These are phyloP conservation scores for Paratrypauchen microcephalus DNA, from an alignment of 2,797 vertebrate genomes.

Conservation along the genomic window DNA sequence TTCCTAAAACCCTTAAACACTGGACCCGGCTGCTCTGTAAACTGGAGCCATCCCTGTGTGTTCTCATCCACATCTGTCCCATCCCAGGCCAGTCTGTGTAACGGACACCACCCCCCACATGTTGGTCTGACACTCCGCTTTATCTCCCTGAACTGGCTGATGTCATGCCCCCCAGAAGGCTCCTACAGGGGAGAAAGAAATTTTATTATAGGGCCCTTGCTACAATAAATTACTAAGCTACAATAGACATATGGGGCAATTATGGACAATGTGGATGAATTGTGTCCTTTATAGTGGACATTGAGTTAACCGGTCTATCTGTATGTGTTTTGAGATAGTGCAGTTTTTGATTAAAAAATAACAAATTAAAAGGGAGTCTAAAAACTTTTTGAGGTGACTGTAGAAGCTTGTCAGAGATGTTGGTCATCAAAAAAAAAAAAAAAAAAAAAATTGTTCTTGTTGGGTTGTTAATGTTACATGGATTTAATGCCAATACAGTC, in stretches of 20 bases:
- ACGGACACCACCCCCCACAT: constrained; percentile 39
- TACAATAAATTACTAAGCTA: neutral
- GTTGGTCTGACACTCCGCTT: constrained; percentile 45
- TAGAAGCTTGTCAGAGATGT: too few species aligned
- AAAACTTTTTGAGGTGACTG: too few species aligned
- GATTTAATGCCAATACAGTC: too few species aligned
- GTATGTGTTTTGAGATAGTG: too few species aligned
- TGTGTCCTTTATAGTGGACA: too few species aligned
- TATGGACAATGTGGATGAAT: neutral
- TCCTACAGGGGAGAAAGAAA: constrained; percentile 35
- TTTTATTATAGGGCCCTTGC: constrained; percentile 6
- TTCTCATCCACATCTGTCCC: constrained; percentile 53
- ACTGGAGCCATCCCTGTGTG: constrained; percentile 33
- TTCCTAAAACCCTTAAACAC: constrained; percentile 38
- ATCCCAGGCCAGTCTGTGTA: constrained; percentile 55
- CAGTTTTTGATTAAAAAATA: too few species aligned
- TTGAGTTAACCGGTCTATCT: too few species aligned
- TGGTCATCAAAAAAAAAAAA: too few species aligned
- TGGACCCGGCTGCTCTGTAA: constrained; percentile 44
- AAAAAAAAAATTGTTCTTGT: too few species aligned
- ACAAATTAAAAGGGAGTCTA: too few species aligned
- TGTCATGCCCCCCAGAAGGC: constrained; percentile 54
- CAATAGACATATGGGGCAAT: neutral
- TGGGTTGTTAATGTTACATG: too few species aligned
- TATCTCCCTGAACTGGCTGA: constrained; percentile 58